Evolutionary conservation across 2,113 vertebrate species (phyloP).

Genomic region (Chloropsis hardwickii): DNA sequence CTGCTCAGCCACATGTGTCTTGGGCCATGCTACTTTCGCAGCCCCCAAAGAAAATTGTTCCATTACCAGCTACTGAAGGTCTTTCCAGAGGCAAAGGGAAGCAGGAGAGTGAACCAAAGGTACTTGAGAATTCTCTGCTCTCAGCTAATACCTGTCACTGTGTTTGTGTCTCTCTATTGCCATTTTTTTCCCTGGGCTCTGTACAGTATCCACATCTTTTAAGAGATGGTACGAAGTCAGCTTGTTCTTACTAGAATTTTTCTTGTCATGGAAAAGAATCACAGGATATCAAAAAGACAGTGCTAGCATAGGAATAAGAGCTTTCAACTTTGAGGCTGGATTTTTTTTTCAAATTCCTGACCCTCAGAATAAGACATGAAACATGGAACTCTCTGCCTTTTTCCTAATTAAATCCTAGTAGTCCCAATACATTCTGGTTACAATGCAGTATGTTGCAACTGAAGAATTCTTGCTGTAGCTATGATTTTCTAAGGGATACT

Average conservation of each 20-base stretch:
- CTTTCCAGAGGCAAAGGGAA: constrained; percentile 45
- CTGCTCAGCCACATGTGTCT: constrained; percentile 50
- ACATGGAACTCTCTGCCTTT: neutral
- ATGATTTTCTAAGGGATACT: neutral
- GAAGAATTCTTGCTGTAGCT: neutral
- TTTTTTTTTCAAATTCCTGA: neutral
- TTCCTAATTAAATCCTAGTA: neutral
- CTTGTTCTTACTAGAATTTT: neutral
- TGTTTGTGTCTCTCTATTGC: neutral
- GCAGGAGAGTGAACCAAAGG: constrained; percentile 32
- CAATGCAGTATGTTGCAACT: neutral
- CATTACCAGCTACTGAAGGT: constrained; percentile 32
- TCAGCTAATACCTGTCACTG: neutral
- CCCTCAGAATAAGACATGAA: neutral
- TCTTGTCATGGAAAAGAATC: neutral
- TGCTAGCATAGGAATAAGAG: neutral
- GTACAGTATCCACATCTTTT: neutral
- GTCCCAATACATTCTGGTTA: neutral
- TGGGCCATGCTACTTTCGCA: constrained; percentile 60
- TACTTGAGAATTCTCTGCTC: neutral
- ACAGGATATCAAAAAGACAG: neutral
- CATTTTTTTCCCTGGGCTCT: neutral
- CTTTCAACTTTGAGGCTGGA: neutral
- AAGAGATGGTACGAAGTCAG: neutral
- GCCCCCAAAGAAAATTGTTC: constrained; percentile 42